phyloP scores from a whole-genome alignment of 2,888 invertebrate species.

The Tuta absoluta region DNA sequence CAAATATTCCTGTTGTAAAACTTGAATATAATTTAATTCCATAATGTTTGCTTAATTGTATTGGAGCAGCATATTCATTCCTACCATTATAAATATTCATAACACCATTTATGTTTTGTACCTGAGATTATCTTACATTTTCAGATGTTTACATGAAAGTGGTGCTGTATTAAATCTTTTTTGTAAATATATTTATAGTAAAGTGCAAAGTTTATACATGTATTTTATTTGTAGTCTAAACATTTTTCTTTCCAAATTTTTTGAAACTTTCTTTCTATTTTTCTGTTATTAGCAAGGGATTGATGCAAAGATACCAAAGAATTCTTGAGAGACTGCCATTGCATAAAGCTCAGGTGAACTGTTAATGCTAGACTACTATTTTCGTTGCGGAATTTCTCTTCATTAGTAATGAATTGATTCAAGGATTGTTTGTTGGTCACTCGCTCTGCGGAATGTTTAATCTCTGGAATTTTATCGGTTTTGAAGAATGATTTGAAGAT shows the following conservation, averaged over 20 bases:
- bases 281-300: conserved; percentile 51
- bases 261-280: conserved; percentile 63
- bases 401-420: conserved; percentile 57
- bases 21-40: conserved; percentile 20
- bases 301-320: conserved; percentile 56
- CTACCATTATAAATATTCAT: conserved; percentile 1
- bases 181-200: conserved; percentile 50
- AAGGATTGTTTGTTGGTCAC: conserved; percentile 55
- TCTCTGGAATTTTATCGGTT: conserved; percentile 34
- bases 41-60: background rate
- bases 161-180: conserved; percentile 59
- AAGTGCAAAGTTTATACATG: conserved; percentile 38
- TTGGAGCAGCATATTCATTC: conserved; percentile 7
- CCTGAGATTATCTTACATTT: conserved; percentile 47
- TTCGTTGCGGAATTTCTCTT: conserved; percentile 62
- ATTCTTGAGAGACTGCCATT: conserved; percentile 77
- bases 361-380: conserved; percentile 56
- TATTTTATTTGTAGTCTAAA: conserved; percentile 66
- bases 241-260: conserved; percentile 74
- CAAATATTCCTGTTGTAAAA: conserved; percentile 10
- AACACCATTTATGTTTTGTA: conserved; percentile 43
- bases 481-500: conserved; percentile 44
- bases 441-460: conserved; percentile 49
- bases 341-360: conserved; percentile 75
- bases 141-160: conserved; percentile 47